Percentiles rank a stretch among this genome's conserved stretches.
These are phyloP conservation scores for Lepilemur septentrionalis DNA, from an alignment of 2,797 vertebrate genomes.

Conservation along the genomic window DNA sequence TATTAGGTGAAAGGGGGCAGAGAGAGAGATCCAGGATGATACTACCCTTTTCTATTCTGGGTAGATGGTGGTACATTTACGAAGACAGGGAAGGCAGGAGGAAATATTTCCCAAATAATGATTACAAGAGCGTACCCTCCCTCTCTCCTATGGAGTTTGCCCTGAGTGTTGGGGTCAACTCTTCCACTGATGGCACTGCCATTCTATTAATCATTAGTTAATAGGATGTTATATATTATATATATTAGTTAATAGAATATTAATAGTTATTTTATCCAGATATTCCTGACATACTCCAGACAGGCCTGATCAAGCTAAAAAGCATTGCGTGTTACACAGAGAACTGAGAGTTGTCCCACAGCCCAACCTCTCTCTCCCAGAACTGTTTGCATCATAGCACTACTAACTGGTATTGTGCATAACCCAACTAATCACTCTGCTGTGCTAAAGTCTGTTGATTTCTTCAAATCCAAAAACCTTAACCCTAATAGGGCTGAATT, in stretches of 20 bases:
- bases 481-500: background rate
- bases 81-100: background rate
- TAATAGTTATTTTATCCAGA: background rate
- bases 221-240: too few relatives aligned
- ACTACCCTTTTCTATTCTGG: background rate
- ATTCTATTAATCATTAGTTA: background rate
- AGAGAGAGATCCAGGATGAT: background rate
- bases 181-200: background rate
- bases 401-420: background rate
- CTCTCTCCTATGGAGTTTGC: background rate
- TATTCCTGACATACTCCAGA: background rate
- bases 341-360: background rate
- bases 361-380: background rate
- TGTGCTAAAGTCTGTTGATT: background rate
- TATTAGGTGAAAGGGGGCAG: background rate
- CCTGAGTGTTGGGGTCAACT: background rate
- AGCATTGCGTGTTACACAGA: background rate
- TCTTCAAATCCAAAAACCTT: background rate
- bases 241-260: too few relatives aligned
- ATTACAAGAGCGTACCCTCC: background rate
- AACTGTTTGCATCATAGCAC: background rate
- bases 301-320: background rate
- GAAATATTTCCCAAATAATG: background rate
- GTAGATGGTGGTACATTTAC: background rate
- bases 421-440: background rate